Evolutionary conservation across 2,888 invertebrate species (phyloP), one percentile per base, ranked within the genome.

Genomic region (Gastrophysa polygoni): DNA sequence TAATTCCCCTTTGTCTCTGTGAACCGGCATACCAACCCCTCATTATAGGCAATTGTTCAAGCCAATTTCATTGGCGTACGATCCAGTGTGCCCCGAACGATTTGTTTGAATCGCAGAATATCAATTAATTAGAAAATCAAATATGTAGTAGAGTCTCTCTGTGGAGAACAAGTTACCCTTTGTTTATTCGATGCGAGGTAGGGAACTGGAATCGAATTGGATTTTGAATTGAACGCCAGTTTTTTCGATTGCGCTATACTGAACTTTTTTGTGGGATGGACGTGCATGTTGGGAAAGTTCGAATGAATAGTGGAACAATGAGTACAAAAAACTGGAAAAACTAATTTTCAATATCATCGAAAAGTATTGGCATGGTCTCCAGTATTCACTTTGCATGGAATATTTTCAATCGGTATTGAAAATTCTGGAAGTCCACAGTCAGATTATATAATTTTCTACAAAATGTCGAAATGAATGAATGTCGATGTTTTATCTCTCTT

Each of bases 21-120:
- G 58, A 68, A 70, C 68, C 69, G 68, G 71, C 68, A 69, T 68
- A 67, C 65, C 63, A 64, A 57, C 67, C 63, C 61, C 68, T 70
- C 66, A 69, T 69, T 70, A 69, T 55, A 50, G 58, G 64, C 65
- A 55, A 68, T 69, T 70, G 67, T 66, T 66, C 59, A 57, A 59
- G 57, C 20, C 52, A 58, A 59, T 61, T 57, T 58, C 60, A 64
- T 64, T 54, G 64, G 57, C 64, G 60, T 57, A 49, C 54, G 52
- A 28, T 28, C 43, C 29, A 20, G 38, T 38, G 17, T 60, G 38
- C 28, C 44, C 46, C 16, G 44, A 46, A 34, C 47, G 55, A 61
- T 59, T 51, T 59, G 58, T 64, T 64, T 55, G 50, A 24, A 43
- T 44, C 52, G 47, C 60, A 18, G 28, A 55, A 50, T 50, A 28